Conservation (phyloP, 2,113 vertebrate genomes). For the Eidolon helvum region DNA sequence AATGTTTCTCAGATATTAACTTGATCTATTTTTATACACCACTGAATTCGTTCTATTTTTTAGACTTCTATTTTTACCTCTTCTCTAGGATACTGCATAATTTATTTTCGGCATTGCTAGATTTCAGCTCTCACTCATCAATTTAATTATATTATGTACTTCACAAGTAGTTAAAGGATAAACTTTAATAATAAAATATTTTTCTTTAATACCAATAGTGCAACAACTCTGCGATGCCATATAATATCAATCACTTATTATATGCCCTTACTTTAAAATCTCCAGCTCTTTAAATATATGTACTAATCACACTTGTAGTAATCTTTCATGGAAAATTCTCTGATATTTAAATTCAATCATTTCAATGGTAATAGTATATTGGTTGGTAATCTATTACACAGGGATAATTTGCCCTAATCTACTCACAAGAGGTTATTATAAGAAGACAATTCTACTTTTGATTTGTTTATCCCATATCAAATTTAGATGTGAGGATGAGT, state of each 20-base stretch:
- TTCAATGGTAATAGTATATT: neutral
- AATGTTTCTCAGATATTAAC: neutral
- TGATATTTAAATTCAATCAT: slow-evolving; percentile 17
- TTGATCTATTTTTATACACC: neutral
- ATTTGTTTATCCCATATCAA: neutral
- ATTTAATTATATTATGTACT: neutral
- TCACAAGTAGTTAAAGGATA: slow-evolving; percentile 3
- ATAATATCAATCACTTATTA: neutral
- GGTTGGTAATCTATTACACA: neutral
- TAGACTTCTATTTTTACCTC: neutral
- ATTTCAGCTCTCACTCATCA: neutral
- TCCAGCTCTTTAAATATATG: slow-evolving; percentile 20
- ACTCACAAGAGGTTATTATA: neutral
- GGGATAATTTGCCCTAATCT: neutral
- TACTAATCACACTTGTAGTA: neutral
- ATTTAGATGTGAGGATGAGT: neutral
- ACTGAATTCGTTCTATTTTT: neutral
- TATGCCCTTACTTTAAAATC: neutral
- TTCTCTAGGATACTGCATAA: neutral
- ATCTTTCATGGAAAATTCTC: slow-evolving; percentile 10
- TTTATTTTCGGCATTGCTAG: neutral
- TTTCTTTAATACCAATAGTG: neutral
- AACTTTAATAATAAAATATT: neutral
- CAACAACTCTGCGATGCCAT: neutral
- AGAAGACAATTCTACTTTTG: neutral